These are phyloP conservation scores for Anguilla rostrata DNA, from an alignment of 2,113 vertebrate species.

Conservation along the genomic window DNA sequence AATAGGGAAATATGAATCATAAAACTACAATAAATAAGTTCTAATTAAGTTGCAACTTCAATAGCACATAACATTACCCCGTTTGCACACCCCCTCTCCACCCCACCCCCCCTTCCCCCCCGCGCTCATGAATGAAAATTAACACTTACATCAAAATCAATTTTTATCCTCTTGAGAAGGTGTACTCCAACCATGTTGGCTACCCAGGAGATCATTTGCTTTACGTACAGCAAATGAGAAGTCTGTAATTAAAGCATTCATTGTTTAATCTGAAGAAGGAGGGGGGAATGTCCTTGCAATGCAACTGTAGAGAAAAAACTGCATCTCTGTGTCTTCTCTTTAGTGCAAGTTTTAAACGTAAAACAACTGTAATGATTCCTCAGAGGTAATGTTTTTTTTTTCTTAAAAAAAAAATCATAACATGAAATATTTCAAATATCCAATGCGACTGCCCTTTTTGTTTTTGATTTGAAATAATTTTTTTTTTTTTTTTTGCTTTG, in stretches of 20 bases:
- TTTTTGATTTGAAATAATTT: conserved; percentile 20
- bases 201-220: conserved; percentile 63
- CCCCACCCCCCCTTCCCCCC: conserved; percentile 21
- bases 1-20: conserved; percentile 68
- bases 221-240: conserved; percentile 73
- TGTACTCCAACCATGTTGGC: conserved; percentile 70
- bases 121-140: conserved; percentile 58
- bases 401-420: conserved; percentile 52
- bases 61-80: conserved; percentile 64
- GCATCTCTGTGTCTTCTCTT: conserved; percentile 74
- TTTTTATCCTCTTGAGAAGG: conserved; percentile 71
- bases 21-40: conserved; percentile 74
- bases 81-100: conserved; percentile 36
- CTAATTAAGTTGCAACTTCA: conserved; percentile 70
- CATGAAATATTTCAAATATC: conserved; percentile 63
- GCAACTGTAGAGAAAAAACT: conserved; percentile 61
- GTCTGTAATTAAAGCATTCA: conserved; percentile 77
- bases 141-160: conserved; percentile 79
- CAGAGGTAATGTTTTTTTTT: conserved; percentile 62
- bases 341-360: conserved; percentile 79
- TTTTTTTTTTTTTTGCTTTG: conserved; percentile 60
- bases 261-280: conserved; percentile 55
- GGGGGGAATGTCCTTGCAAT: conserved; percentile 62
- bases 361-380: conserved; percentile 75
- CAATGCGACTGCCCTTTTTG: conserved; percentile 52